Percentiles rank a stretch among this genome's conserved stretches.
Conservation (phyloP, 2,797 vertebrate genomes). For the Fistularia commersonii region DNA sequence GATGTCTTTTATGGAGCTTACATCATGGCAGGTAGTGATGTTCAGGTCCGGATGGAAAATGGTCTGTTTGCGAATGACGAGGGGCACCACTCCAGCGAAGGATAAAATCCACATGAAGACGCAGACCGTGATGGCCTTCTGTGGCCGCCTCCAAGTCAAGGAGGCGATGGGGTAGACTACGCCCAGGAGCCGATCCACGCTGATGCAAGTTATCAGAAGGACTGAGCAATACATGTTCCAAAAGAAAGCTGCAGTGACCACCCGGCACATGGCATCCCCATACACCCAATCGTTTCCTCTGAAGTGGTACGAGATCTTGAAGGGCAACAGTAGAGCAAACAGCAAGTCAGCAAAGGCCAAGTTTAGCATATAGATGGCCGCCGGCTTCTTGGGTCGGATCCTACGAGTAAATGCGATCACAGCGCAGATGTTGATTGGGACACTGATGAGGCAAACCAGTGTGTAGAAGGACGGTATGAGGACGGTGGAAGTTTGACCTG, state of each 20-base stretch:
- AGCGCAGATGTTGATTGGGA: conserved; percentile 82
- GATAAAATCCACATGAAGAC: conserved; percentile 79
- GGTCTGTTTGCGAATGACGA: conserved; percentile 79
- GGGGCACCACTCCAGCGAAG: conserved; percentile 73
- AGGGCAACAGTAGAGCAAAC: conserved; percentile 82
- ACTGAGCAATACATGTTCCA: conserved; percentile 93
- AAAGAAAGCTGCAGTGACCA: conserved; percentile 83
- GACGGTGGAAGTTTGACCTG: conserved; percentile 70
- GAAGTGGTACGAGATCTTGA: conserved; percentile 87
- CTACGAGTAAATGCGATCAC: conserved; percentile 73
- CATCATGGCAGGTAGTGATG: conserved; percentile 87
- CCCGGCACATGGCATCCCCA: conserved; percentile 77
- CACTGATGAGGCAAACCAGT: conserved; percentile 75
- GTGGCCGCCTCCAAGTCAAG: conserved; percentile 78
- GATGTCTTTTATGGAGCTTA: conserved; percentile 48
- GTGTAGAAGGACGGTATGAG: conserved; percentile 87
- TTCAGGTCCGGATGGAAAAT: conserved; percentile 55
- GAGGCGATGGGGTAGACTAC: conserved; percentile 86
- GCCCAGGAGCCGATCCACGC: conserved; percentile 84
- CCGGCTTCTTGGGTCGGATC: conserved; percentile 81
- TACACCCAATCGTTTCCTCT: conserved; percentile 84
- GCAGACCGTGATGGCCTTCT: conserved; percentile 68
- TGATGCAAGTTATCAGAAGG: conserved; percentile 85
- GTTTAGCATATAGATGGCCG: conserved; percentile 87
- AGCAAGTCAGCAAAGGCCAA: conserved; percentile 84